Conservation (phyloP, 2,888 invertebrate genomes). For the Lobophora halterata region DNA sequence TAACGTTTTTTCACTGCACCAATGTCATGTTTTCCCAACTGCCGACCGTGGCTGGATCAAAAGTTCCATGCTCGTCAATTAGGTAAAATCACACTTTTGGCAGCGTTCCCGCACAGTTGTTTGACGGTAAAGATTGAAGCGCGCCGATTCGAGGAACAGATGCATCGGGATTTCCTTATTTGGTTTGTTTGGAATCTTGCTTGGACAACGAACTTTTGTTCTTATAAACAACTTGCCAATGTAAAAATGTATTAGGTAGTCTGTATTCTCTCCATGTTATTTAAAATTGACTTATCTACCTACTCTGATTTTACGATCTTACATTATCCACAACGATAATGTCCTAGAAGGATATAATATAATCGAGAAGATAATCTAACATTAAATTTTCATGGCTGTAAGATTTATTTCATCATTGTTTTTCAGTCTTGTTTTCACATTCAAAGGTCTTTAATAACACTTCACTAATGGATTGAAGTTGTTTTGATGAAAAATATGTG, state of each 20-base stretch:
- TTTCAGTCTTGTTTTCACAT: no score
- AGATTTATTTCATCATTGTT: no score
- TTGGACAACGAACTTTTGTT: slow-evolving; percentile 21
- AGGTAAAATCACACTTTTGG: slow-evolving; percentile 72
- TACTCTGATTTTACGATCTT: no score
- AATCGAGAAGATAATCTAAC: no score
- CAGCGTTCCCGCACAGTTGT: slow-evolving; percentile 69
- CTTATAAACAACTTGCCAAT: neutral
- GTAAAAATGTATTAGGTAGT: no score
- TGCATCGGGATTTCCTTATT: slow-evolving; percentile 49
- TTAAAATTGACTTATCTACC: no score
- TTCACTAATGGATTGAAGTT: no score
- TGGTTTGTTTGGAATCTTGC: slow-evolving; percentile 43
- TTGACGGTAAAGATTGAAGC: slow-evolving; percentile 47
- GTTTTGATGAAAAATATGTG: slow-evolving; percentile 1
- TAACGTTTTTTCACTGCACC: slow-evolving; percentile 29
- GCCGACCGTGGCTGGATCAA: slow-evolving; percentile 61
- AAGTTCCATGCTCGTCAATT: slow-evolving; percentile 69
- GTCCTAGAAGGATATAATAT: no score
- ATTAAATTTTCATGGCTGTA: no score
- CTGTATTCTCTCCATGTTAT: no score
- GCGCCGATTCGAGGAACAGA: slow-evolving; percentile 50
- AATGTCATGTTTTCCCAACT: slow-evolving; percentile 32
- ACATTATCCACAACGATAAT: no score
- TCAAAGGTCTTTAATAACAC: no score